Evolutionary conservation across 2,113 vertebrate genomes (phyloP), one percentile per base, ranked within the genome.

Genomic region (Mirza zaza): DNA sequence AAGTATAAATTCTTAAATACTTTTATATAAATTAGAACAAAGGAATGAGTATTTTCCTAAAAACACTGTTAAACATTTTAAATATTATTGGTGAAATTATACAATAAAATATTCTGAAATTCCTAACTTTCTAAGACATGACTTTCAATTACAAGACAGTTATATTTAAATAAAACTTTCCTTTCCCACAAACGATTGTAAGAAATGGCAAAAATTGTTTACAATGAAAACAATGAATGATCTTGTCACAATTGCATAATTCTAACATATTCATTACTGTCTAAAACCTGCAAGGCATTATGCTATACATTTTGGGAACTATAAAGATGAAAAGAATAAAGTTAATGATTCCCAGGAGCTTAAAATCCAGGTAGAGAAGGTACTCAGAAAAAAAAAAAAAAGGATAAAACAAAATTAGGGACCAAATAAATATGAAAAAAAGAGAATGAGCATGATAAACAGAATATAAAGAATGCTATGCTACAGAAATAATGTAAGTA

Each of bases 31-130:
- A 68, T 84, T 84, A 84, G 70, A 42, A 90, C 23, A 79, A 85
- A 55, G 17, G 2, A 96, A 63, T 36, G 12, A 84, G n/a, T 68
- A 83, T 34, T 68, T 81, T 87, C 17, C 65, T 76, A 88, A 42
- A 77, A 84, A 70, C 70, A 93, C 0, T 70, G 68, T 45, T 71
- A 77, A 89, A 79, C 50, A 48, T 39, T 92, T 82, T 67, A 12
- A 82, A 67, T 77, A 93, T 76, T 79, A 90, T 29, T 84, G 25
- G 85, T 34, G n/a, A 85, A 89, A 93, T 39, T 79, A 65, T 48
- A 85, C 7, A 88, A 61, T 29, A 79, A 89, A 42, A 32, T 55
- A 90, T 80, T 70, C 77, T 80, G 42, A 93, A 90, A 36, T 80
- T 96, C 36, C 65, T 84, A 89, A 34, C 63, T 81, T 63, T 84